Evolutionary conservation across 2,797 vertebrate genomes (phyloP), one percentile per base, ranked within the genome.

Genomic region (Triplophysa bombifrons): DNA sequence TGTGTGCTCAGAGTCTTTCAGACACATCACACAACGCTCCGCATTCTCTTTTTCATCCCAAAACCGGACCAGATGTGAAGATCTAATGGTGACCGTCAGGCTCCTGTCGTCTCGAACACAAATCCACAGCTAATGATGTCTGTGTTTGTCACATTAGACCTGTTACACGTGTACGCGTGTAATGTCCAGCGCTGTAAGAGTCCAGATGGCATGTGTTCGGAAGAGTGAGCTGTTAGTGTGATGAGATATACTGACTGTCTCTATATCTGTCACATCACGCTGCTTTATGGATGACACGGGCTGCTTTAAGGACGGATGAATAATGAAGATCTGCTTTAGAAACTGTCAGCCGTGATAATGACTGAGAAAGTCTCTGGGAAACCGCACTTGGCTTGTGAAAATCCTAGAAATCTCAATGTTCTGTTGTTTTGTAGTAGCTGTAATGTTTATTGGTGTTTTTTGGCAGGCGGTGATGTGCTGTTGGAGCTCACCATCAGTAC

Each of bases 131-230:
- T 22, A 75, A n/a, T 3, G n/a, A 3, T 55, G 16, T 75, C 14
- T 14, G 34, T 58, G 19, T 14, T 11, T 41, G 20, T 44, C n/a
- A 51, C 41, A 76, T 20, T 19, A 34, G 10, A 56, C 9, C 50
- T 20, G 22, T 30, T 76, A 58, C 20, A 68, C 8, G 17, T 68
- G 63, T 67, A 56, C 41, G n/a, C 2, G 30, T 75, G 48, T 17
- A 55, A 75, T 55, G 61, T 65, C 48, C 34, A 41, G 51, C 5
- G n/a, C 13, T 56, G 11, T 46, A 27, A 63, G 34, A 38, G 34
- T 38, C 34, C 61, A 76, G 74, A 67, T 76, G 74, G 22, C 11
- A 22, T 67, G 63, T 66, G 61, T 44, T 1, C 6, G 30, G 73
- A 55, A 63, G 20, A 13, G 3, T 46, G 51, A 27, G 34, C 63